Evolutionary conservation across 2,113 vertebrate genomes (phyloP).

Genomic region (Myiozetetes cayanensis): DNA sequence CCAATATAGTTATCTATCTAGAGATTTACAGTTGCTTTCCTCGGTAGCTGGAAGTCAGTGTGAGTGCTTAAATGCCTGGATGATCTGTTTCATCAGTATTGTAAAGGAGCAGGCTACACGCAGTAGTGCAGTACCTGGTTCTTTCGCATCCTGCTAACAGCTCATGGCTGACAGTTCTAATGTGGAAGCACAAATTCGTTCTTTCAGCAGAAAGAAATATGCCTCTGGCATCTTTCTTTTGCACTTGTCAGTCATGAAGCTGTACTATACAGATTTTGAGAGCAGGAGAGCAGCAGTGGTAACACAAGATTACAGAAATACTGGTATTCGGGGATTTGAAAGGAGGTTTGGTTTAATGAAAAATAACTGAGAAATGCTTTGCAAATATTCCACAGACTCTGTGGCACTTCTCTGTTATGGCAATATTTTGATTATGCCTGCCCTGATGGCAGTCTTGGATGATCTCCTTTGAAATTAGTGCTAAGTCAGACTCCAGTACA

Average conservation of each 20-base stretch:
- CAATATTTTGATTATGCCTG: not conserved
- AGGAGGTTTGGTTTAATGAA: not conserved
- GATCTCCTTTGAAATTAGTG: not conserved
- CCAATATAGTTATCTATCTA: not conserved
- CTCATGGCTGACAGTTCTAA: not conserved
- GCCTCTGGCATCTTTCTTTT: not conserved
- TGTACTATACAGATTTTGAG: not conserved
- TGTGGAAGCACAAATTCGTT: not conserved
- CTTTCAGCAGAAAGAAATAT: not conserved
- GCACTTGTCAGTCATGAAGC: not conserved
- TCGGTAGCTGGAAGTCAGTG: not conserved
- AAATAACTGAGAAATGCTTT: not conserved
- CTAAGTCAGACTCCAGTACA: not conserved
- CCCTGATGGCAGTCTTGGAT: not conserved
- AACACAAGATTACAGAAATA: not conserved
- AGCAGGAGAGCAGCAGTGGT: not conserved
- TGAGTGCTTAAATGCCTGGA: not conserved
- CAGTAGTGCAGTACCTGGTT: not conserved
- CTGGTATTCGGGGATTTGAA: not conserved
- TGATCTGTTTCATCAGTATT: not conserved
- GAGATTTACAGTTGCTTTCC: not conserved
- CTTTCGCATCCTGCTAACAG: not conserved
- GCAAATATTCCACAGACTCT: not conserved
- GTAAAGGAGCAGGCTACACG: rapidly evolving
- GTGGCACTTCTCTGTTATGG: not conserved